Base-by-base conservation (phyloP, 2,888 invertebrate genomes). In the Ceriagrion tenellum region DNA sequence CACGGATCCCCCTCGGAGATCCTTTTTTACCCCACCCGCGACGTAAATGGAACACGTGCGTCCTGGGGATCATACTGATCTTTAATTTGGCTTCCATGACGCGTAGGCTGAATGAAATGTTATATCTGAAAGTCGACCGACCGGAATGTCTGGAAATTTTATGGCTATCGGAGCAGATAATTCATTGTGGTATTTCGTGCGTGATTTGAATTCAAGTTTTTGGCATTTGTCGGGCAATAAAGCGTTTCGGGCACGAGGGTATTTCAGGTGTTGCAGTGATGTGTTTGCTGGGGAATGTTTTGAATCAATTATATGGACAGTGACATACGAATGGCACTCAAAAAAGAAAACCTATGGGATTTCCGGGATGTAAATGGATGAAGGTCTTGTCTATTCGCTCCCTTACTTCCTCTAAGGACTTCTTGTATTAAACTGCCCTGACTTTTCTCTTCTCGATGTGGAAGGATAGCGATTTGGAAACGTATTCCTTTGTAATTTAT, bases 31-130 rank as follows among this genome's bases (percentile, higher is more conserved):
- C 35, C 13, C 3, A 8, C 47, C 47, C 47, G 8, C 30, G 30
- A 30, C 81, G 30, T 81, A 35, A 81, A 35, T 69, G 69, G 69
- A 69, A 26, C 81, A 35, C 81, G 81, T 81, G 81, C 81, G 81
- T 81, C 81, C 69, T 6, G 69, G n/a, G 26, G 69, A 81, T 81
- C 35, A 81, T 81, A 35, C 35, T 26, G 81, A 81, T 81, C 30
- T 69, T n/a, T n/a, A 69, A 69, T 69, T 69, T 81, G 81, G 81
- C 35, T 81, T 81, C 81, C 81, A 81, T 81, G 81, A 35, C 81
- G 81, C 81, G 81, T 26, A 13, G 35, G 81, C 30, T 18, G 81
- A 81, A 81, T 81, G n/a, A 69, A 69, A n/a, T 81, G 81, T 4
- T 35, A 35, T 35, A 35, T 16, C 81, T 35, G 35, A 81, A 81